Percentiles rank a stretch among this genome's conserved stretches.
Evolutionary conservation across 2,888 invertebrate genomes (phyloP).

Genomic region (Strigamia crassipes): DNA sequence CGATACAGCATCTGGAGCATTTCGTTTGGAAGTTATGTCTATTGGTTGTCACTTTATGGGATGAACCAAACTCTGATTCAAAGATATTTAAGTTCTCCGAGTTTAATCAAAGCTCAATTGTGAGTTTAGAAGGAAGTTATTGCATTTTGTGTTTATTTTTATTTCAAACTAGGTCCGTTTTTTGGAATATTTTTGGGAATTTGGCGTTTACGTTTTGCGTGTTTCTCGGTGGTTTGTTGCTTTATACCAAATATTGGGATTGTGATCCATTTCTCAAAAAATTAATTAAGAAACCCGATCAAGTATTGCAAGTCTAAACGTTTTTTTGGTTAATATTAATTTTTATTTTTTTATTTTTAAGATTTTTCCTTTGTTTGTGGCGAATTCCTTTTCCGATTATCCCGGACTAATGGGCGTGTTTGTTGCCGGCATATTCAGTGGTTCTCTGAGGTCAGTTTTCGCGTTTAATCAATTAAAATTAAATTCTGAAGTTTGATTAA

Average conservation of each 20-base stretch:
- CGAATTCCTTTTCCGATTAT: constrained; percentile 74
- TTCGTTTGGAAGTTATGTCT: constrained; percentile 59
- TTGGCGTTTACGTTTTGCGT: neutral
- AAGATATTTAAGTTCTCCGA: constrained; percentile 61
- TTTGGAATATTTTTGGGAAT: neutral
- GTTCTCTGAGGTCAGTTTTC: constrained; percentile 79
- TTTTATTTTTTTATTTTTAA: constrained; percentile 60
- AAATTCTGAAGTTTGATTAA: constrained; percentile 36
- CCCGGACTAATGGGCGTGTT: constrained; percentile 88
- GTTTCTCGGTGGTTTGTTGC: constrained; percentile 54
- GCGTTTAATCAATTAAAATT: neutral
- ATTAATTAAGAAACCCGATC: constrained; percentile 33
- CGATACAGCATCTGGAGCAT: constrained; percentile 61
- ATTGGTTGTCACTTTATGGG: constrained; percentile 60
- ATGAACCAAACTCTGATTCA: constrained; percentile 64
- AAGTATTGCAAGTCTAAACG: neutral
- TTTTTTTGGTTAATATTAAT: neutral
- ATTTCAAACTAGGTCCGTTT: neutral
- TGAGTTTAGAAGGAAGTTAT: constrained; percentile 50
- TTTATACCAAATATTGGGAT: constrained; percentile 56
- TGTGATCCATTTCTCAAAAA: constrained; percentile 55
- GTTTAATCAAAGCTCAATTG: constrained; percentile 59
- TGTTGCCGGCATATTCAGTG: constrained; percentile 93
- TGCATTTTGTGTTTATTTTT: neutral
- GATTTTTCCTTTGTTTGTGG: constrained; percentile 85